Conservation (phyloP, 2,113 vertebrate species). For the Gambusia affinis region DNA sequence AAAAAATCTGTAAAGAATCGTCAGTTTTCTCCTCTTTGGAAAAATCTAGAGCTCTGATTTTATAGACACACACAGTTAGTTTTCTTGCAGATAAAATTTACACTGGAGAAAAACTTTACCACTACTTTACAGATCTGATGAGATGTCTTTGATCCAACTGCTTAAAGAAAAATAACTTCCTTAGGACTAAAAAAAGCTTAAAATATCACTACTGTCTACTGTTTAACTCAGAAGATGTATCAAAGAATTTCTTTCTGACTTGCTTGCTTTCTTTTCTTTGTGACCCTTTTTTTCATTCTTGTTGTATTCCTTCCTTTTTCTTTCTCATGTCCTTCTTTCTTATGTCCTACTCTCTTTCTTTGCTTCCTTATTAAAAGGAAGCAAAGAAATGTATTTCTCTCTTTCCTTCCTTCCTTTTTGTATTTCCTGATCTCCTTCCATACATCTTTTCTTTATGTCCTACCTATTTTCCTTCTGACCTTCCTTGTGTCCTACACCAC, state of each 20-base stretch:
- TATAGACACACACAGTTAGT: no score
- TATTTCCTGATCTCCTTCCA: not conserved
- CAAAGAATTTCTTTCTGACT: not conserved
- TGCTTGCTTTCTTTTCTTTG: no score
- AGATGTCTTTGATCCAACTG: not conserved
- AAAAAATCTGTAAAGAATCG: not conserved
- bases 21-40: not conserved
- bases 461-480: no score
- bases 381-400: not conserved
- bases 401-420: not conserved
- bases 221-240: not conserved
- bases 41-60: not conserved
- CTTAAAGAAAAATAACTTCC: not conserved
- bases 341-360: no score
- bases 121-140: not conserved
- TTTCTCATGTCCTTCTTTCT: no score
- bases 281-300: no score
- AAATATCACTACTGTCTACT: not conserved
- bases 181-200: not conserved
- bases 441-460: no score
- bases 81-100: not conserved
- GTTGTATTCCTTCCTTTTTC: no score
- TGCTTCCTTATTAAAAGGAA: no score
- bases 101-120: not conserved
- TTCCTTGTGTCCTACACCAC: not conserved